These are phyloP conservation scores for Sarcophilus harrisii DNA, from an alignment of 2,797 vertebrate species.

Conservation along the genomic window DNA sequence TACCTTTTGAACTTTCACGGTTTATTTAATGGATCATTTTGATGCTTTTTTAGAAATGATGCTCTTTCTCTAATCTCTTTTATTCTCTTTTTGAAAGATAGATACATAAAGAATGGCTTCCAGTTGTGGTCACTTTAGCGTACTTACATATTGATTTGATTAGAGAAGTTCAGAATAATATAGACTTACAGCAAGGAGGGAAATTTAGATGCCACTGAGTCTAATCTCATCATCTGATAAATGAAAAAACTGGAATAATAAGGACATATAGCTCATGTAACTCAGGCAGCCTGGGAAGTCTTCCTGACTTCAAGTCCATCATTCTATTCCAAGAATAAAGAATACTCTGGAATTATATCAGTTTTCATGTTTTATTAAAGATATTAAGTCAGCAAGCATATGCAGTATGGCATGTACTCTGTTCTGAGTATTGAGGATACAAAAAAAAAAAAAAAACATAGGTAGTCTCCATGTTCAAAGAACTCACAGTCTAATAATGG, in stretches of 20 bases:
- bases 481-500: not conserved
- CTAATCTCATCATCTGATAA: not conserved
- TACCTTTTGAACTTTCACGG: conserved; percentile 62
- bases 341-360: not conserved
- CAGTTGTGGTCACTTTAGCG: conserved; percentile 65
- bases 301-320: not conserved
- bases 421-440: not conserved
- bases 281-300: not conserved
- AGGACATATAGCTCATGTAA: not conserved
- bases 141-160: conserved; percentile 47
- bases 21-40: conserved; percentile 60
- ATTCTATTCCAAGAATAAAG: not conserved
- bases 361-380: not conserved
- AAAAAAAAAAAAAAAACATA: not conserved
- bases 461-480: not conserved
- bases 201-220: not conserved
- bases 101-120: conserved; percentile 58
- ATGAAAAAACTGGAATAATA: not conserved
- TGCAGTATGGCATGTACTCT: not conserved
- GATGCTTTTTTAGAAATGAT: conserved; percentile 27
- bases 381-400: not conserved
- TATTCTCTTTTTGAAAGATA: conserved; percentile 56
- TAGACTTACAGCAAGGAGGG: not conserved
- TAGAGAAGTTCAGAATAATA: not conserved
- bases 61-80: conserved; percentile 22